Conservation (phyloP, 2,113 vertebrate species). For the Tretioscincus oriximinensis region DNA sequence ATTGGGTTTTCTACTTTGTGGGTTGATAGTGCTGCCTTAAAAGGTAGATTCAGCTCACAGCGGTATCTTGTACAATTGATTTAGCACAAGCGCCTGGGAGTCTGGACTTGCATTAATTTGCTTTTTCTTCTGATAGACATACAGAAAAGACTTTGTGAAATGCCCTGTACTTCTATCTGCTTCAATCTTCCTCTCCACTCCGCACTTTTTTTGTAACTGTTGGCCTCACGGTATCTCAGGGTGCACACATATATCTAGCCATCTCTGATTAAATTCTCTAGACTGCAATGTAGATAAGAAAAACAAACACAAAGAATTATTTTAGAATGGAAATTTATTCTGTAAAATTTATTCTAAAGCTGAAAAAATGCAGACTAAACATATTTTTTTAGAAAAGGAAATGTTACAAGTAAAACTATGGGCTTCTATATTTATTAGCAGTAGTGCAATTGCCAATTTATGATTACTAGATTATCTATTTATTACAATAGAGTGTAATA, state of each 20-base stretch:
- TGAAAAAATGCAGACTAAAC: neutral
- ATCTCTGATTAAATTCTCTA: neutral
- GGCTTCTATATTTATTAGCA: neutral
- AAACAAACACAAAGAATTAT: neutral
- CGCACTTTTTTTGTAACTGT: neutral
- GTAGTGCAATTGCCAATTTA: too few species aligned
- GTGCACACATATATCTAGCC: neutral
- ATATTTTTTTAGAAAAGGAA: neutral
- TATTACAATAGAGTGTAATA: too few species aligned
- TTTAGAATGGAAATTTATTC: neutral
- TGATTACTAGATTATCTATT: neutral
- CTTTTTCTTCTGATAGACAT: neutral
- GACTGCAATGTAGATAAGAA: neutral
- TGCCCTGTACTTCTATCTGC: neutral
- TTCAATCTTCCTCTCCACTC: neutral
- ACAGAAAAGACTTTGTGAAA: neutral
- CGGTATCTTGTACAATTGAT: neutral
- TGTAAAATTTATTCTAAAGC: neutral
- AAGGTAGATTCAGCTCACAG: neutral
- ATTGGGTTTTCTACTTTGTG: neutral
- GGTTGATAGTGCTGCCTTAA: neutral
- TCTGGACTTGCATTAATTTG: neutral
- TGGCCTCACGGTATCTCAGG: neutral
- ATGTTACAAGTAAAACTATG: neutral
- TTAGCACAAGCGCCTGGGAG: neutral